Evolutionary conservation across 2,113 vertebrate species (phyloP), one percentile per base, ranked within the genome.

Genomic region (Cricetomys ansorgei): DNA sequence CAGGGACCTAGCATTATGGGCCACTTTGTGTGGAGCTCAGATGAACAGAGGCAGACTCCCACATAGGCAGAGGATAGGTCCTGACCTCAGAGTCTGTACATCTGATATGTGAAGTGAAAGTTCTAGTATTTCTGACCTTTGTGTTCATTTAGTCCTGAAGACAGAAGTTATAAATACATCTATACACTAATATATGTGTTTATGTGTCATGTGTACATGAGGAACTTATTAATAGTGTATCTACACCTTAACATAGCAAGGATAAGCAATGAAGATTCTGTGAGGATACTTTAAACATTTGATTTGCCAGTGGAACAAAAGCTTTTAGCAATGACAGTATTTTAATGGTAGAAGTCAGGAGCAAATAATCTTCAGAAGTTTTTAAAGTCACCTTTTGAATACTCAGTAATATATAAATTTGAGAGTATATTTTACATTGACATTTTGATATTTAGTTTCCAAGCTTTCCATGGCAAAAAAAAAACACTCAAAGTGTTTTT

Each of bases 391-490:
- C 16, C 17, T 81, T 72, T 25, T 69, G 40, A n/a, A 25, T 6
- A 59, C 80, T 67, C 19, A 75, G 3, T 64, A 79, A 53, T 91
- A 59, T 23, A 53, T 5, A 45, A 73, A 27, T 94, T 62, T 70
- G 67, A 86, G 15, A 85, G 12, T 53, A 16, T 43, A 34, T 57
- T 72, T 88, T 72, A 88, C 13, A 50, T 72, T 83, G n/a, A 76
- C 67, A 34, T 95, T 94, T 83, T 84, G 21, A n/a, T 75, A 73
- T 57, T 59, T 77, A 19, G 8, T 92, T 80, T 91, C 48, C 73
- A 84, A 55, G 5, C 7, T 43, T 80, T 50, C n/a, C 16, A 43
- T 64, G 45, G n/a, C n/a, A n/a, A n/a, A 70, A 50, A 94, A 70
- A 75, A n/a, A 76, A 59, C n/a, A 6, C 55, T 5, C 45, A 11